Conservation (phyloP, 30 jellyfish, hydroid and myxozoan species). For the Pelagia noctiluca region DNA sequence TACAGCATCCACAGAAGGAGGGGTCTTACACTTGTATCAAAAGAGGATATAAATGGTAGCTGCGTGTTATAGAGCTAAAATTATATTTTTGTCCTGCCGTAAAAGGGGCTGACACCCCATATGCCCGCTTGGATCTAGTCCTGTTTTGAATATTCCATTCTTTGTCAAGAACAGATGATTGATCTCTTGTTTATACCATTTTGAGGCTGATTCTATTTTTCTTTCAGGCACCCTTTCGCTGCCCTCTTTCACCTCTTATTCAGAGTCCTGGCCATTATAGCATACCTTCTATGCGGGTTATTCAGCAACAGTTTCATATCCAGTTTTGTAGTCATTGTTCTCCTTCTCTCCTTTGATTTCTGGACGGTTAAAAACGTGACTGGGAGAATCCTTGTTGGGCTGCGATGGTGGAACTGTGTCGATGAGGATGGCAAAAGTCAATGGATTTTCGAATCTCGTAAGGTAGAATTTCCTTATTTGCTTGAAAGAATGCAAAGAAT, state of each 20-base stretch:
- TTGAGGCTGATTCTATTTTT: not conserved
- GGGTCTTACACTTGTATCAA: too few relatives aligned
- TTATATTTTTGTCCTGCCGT: too few relatives aligned
- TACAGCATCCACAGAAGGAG: not conserved
- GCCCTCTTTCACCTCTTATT: conserved; percentile 86
- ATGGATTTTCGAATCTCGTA: conserved; percentile 95
- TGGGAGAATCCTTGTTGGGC: conserved; percentile 93
- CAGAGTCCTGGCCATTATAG: conserved; percentile 81
- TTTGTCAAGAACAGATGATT: not conserved
- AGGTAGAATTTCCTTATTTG: too few relatives aligned
- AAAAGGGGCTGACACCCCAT: too few relatives aligned
- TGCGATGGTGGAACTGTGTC: conserved; percentile 98
- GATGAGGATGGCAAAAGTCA: conserved; percentile 98
- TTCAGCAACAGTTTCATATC: conserved; percentile 84
- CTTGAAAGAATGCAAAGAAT: too few relatives aligned
- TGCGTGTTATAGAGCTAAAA: too few relatives aligned
- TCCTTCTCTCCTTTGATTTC: conserved; percentile 89
- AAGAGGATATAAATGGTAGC: too few relatives aligned
- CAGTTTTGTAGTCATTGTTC: conserved; percentile 78
- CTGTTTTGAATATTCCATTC: not conserved
- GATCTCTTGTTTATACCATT: not conserved
- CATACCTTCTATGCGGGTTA: conserved; percentile 77
- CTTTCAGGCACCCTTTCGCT: conserved; percentile 93
- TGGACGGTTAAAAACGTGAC: conserved; percentile 97
- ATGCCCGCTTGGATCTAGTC: not conserved